Base-by-base conservation (phyloP, 2,888 invertebrate species). In the Andrena trimmerana region DNA sequence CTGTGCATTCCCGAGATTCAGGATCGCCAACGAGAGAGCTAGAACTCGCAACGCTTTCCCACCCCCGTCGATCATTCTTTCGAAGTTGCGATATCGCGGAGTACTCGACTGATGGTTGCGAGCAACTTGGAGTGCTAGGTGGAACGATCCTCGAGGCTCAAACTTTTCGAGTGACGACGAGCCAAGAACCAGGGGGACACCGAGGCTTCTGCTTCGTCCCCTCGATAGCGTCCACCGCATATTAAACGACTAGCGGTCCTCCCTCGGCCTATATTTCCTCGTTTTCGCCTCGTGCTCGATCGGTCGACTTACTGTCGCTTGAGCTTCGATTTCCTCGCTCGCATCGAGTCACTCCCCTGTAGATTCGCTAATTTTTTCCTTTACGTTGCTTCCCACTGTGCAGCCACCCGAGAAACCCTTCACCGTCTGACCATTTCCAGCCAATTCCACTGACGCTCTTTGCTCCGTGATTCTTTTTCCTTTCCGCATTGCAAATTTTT, bases 211-310 rank as follows among this genome's bases (percentile, higher is more conserved):
- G 52, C 48, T 27, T 8, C 24, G 36, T 16, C 82, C 73, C 86
- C 80, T 76, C 76, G 66, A 29, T 29, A 29, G 57, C 68, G 48
- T 71, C 73, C 67, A 69, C 68, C 71, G 92, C 89, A 92, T 92
- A 88, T 78, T 83, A 92, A 92, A 65, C 88, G 86, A 72, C 48
- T 92, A 92, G 89, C 92, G 90, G 92, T 86, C 86, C 62, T 74
- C 74, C 85, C 60, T 81, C 82, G 88, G 85, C 88, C 89, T 89
- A 88, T 84, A 86, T 86, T 79, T 42, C 31, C 31, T 81, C 57
- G 63, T 68, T 79, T 65, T 81, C 81, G 57, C 81, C 78, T 60
- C 29, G 33, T 50, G n/a, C n/a, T 10, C 31, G 36, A 42, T 50
- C 50, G 74, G 13, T 48, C 60, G 50, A 50, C 33, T 54, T 62